These are phyloP conservation scores for Mus musculus DNA, from an alignment of 2,113 vertebrate species.

Conservation along the genomic window GRCm39 chr11:29120001-29120500, in stretches of 20 bases:
- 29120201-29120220: not conserved
- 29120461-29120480: not conserved
- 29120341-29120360: too few species aligned
- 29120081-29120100: not conserved
- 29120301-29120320: not conserved
- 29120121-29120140: not conserved
- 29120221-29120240: not conserved
- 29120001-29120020: not conserved
- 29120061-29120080: not conserved
- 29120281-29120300: not conserved
- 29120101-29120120: not conserved
- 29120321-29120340: too few species aligned
- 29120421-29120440: too few species aligned
- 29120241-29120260: not conserved
- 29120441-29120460: not conserved
- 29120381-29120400: constrained; percentile 6
- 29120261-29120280: not conserved
- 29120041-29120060: not conserved
- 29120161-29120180: not conserved
- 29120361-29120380: too few species aligned
- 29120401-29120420: not conserved
- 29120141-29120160: not conserved
- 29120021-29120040: not conserved
- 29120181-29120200: not conserved
- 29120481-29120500: too few species aligned